Evolutionary conservation across 1,140 invertebrate species (phyloP).

Genomic region (Neoseiulus cucumeris): DNA sequence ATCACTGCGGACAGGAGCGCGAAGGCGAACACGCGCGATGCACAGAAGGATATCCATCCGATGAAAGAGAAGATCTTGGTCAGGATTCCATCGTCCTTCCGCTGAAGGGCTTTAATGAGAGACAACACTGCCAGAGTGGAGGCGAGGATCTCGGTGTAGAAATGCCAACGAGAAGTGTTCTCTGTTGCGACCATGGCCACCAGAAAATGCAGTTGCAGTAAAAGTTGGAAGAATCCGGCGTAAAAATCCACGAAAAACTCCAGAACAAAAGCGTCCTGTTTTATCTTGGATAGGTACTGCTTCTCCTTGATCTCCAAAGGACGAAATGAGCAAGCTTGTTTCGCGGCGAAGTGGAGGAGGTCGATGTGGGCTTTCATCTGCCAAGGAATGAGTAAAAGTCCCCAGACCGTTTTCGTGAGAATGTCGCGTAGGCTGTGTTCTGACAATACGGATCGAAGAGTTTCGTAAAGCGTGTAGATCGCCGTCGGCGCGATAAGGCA

Average conservation of each 20-base stretch:
- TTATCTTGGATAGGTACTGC: slow-evolving; percentile 16
- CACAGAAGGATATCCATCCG: slow-evolving; percentile 20
- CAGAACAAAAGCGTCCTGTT: slow-evolving; percentile 18
- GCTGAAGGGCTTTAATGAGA: slow-evolving; percentile 19
- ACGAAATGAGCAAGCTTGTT: slow-evolving; percentile 18
- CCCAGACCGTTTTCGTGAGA: slow-evolving; percentile 20
- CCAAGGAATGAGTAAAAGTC: slow-evolving; percentile 21
- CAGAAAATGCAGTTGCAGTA: slow-evolving; percentile 21
- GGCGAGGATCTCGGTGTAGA: slow-evolving; percentile 17
- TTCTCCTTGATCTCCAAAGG: slow-evolving; percentile 16
- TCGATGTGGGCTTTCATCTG: slow-evolving; percentile 22
- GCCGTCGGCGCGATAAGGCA: slow-evolving; percentile 19
- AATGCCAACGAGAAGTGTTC: neutral
- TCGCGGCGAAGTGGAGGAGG: slow-evolving; percentile 19
- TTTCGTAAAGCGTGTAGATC: slow-evolving; percentile 20
- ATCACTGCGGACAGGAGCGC: slow-evolving; percentile 17
- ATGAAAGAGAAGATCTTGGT: slow-evolving; percentile 19
- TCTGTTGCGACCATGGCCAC: neutral
- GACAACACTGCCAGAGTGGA: slow-evolving; percentile 20
- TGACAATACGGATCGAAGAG: slow-evolving; percentile 16
- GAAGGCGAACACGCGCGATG: slow-evolving; percentile 19
- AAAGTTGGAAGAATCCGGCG: slow-evolving; percentile 21
- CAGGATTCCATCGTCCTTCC: slow-evolving; percentile 21
- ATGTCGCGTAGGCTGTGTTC: slow-evolving; percentile 16
- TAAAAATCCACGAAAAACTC: slow-evolving; percentile 25